Evolutionary conservation across 2,797 vertebrate genomes (phyloP).

Genomic region (Ateles fusciceps): DNA sequence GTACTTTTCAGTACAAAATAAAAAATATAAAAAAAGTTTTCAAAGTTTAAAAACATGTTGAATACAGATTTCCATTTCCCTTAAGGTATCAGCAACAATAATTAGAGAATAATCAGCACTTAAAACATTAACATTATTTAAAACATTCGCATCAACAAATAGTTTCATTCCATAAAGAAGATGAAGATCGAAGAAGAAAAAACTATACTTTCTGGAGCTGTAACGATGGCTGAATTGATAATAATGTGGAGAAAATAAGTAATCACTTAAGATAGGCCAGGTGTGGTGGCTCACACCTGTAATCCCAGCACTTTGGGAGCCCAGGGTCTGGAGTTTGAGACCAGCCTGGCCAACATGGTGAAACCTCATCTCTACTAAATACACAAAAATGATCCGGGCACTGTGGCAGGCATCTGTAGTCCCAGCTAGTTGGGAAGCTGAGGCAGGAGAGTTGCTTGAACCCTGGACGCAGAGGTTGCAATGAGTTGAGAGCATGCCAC

Average conservation of each 20-base stretch:
- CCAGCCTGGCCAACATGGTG: no score
- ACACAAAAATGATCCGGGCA: no score
- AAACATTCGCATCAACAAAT: not conserved
- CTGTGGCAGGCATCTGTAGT: no score
- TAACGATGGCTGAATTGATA: not conserved
- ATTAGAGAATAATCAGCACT: not conserved
- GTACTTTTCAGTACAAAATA: slow-evolving; percentile 24
- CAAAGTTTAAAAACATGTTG: slow-evolving; percentile 18
- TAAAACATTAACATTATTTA: not conserved
- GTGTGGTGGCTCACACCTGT: no score
- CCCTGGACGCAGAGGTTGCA: no score
- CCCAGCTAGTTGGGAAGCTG: no score
- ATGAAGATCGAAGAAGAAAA: slow-evolving; percentile 10
- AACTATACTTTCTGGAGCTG: not conserved
- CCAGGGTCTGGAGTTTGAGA: no score
- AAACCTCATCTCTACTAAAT: no score
- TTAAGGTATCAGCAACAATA: slow-evolving; percentile 3
- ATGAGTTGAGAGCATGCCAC: no score
- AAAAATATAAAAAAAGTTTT: slow-evolving; percentile 56
- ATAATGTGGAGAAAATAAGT: not conserved
- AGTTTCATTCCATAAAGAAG: slow-evolving; percentile 37
- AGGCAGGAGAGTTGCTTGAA: no score
- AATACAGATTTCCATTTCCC: not conserved
- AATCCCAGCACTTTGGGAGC: no score
- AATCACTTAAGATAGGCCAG: not conserved